Conservation (phyloP, 2,113 vertebrate species). For the Stercorarius parasiticus region DNA sequence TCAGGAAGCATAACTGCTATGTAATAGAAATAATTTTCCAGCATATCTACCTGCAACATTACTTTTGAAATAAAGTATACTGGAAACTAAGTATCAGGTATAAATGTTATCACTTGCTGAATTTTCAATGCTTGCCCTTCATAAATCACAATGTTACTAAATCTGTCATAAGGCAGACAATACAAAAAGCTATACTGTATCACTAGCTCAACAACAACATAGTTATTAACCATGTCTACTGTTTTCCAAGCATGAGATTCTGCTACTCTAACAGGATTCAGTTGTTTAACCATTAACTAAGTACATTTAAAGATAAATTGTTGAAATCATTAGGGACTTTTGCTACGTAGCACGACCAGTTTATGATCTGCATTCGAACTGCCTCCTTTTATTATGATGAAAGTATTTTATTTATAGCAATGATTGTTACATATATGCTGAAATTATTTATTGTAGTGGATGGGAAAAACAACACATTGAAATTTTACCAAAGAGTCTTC, state of each 20-base stretch:
- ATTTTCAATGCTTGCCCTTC: conserved; percentile 69
- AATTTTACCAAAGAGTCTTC: background rate
- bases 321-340: background rate
- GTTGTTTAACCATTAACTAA: conserved; percentile 25
- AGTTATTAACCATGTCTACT: conserved; percentile 39
- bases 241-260: conserved; percentile 49
- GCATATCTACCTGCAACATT: conserved; percentile 42
- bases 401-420: conserved; percentile 36
- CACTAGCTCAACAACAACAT: background rate
- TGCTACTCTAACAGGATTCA: background rate
- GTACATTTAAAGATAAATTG: conserved; percentile 11
- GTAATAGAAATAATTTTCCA: background rate
- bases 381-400: background rate
- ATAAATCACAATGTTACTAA: conserved; percentile 74
- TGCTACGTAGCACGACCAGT: background rate
- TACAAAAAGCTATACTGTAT: conserved; percentile 50
- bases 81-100: conserved; percentile 67
- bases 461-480: background rate
- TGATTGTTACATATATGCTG: conserved; percentile 42
- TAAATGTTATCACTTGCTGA: conserved; percentile 56
- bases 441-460: conserved; percentile 39
- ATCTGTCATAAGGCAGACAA: conserved; percentile 60
- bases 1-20: background rate
- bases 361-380: background rate
- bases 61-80: conserved; percentile 68